Percentiles rank a stretch among this genome's conserved stretches.
Evolutionary conservation across 1,140 invertebrate species (phyloP).

Genomic region (Muscidifurax raptorellus): DNA sequence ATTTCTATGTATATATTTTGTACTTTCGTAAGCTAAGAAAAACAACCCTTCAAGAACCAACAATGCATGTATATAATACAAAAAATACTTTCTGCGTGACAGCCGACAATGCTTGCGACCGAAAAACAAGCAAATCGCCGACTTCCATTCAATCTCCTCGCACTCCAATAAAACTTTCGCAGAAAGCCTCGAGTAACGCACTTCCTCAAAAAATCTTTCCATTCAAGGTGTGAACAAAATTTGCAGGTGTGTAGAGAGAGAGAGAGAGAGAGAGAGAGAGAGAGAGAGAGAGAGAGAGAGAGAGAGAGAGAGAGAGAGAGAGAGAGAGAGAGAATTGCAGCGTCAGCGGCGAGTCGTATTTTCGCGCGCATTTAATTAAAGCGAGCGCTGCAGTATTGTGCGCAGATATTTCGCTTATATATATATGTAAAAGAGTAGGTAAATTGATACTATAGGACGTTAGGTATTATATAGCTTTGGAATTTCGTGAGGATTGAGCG

Average conservation of each 20-base stretch:
- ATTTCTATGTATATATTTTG: too few species aligned
- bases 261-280: conserved; percentile 29
- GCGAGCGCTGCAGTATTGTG: neutral
- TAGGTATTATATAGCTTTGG: neutral
- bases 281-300: neutral
- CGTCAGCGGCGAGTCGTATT: conserved; percentile 53
- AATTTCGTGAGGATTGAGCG: neutral
- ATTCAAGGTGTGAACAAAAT: neutral
- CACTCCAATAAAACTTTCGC: conserved; percentile 29
- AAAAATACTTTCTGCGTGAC: neutral
- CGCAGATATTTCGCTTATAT: neutral
- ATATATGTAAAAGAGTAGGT: neutral
- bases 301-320: neutral
- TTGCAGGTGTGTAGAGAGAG: conserved; percentile 52
- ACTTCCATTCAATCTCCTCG: neutral
- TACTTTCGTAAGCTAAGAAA: too few species aligned
- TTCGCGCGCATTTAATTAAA: neutral
- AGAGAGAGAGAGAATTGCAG: conserved; percentile 46
- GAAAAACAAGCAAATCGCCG: neutral
- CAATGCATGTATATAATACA: neutral
- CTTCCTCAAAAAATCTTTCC: conserved; percentile 6
- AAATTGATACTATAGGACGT: neutral
- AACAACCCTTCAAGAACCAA: neutral
- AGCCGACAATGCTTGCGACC: neutral
- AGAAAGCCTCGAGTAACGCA: conserved; percentile 1